Evolutionary conservation across 2,113 vertebrate genomes (phyloP), one percentile per base, ranked within the genome.

Genomic region (Menura novaehollandiae): DNA sequence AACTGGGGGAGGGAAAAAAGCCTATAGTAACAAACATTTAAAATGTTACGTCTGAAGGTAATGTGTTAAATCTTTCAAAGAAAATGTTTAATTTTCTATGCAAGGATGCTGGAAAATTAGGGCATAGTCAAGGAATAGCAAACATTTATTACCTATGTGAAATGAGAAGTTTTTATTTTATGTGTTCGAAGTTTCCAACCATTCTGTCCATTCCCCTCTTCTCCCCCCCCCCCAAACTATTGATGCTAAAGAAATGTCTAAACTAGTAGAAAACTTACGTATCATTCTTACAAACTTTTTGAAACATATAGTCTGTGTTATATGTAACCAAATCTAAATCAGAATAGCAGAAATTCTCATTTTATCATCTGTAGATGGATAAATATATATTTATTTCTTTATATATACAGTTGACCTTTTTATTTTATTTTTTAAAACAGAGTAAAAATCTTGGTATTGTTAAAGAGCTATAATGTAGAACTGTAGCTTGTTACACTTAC

Each of bases 401-500:
- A 64, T 66, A 46, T 81, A 79, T 86, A 77, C 51, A 87, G 56
- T n/a, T 97, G 95, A 98, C 97, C 95, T 96, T 97, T 97, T 95
- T 53, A 94, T 96, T 97, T 93, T 93, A 85, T 93, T 96, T 97
- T 91, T 76, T 69, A 55, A 85, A 93, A 95, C 64, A 94, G 84
- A 92, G 72, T 82, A 82, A 96, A 97, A 97, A 95, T 97, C 95
- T 97, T 97, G 94, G 98, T 94, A 96, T 97, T 97, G 97, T 98
- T 98, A 98, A 98, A 98, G 95, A 98, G 97, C 98, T 98, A 94
- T 98, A 98, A 98, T 97, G 97, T 98, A 97, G 98, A 98, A 98
- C 98, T 98, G 98, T 97, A 98, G 97, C 98, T 98, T 98, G 98
- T 98, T 99, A 98, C 98, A 96, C 98, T 98, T 98, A 98, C 98